Evolutionary conservation across 2,888 invertebrate genomes (phyloP), one percentile per base, ranked within the genome.

Genomic region (Lasius platythorax): DNA sequence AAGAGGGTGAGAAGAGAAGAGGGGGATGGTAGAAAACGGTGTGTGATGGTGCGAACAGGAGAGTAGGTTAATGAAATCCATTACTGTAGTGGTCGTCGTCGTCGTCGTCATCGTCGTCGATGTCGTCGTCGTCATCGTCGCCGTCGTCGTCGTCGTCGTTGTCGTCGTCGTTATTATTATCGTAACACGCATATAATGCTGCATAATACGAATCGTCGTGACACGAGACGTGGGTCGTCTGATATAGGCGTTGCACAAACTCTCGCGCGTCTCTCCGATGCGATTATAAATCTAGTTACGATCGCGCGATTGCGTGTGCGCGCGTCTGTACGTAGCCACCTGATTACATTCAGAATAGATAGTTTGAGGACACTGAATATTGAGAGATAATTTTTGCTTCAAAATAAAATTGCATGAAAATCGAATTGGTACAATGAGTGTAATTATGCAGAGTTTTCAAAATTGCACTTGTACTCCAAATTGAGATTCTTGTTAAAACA

Each of bases 61-160:
- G 84, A 85, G 78, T 73, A 82, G 85, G 87, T 88, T 91, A 93
- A 92, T 92, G 89, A 92, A 92, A 92, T 92, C 91, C 87, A 92
- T 93, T 93, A 92, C 78, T 84, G 75, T 88, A 88, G 88, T 86
- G 73, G 88, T 88, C 84, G 40, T 6, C 56, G 43, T 12, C 56
- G 43, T 12, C 40, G 12, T 40, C 56, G 53, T 12, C 50, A 64
- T 50, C 46, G 43, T 76, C 33, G 53, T 56, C 76, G 56, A 43
- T 73, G 46, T 40, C 79, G 72, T 85, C 83, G 43, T 46, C 75
- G 64, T 30, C 70, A 50, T 63, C 23, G n/a, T 56, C 64, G n/a
- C 53, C 63, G 66, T 50, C 63, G 75, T 43, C 72, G 63, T 43
- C 63, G 46, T 63, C 64, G 82, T 76, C 75, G 81, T 85, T 83